phyloP scores from a whole-genome alignment of 2,888 invertebrate genomes.

The Abscondita cerata region DNA sequence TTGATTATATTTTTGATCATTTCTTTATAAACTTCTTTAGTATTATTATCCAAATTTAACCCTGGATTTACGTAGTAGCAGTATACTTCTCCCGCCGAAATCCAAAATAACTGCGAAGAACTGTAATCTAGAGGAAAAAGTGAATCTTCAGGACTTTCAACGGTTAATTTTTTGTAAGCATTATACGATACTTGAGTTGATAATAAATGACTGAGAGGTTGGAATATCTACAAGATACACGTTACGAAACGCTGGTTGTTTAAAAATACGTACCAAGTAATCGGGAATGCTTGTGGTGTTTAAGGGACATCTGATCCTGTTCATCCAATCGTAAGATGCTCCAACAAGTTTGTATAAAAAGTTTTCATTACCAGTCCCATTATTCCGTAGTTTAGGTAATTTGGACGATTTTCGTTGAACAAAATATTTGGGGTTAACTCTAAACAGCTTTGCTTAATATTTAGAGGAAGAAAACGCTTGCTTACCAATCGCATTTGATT shows the following conservation, averaged over 20 bases:
- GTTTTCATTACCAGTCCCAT: constrained; percentile 67
- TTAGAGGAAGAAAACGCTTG: background rate
- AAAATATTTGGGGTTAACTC: constrained; percentile 10
- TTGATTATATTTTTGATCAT: constrained; percentile 8
- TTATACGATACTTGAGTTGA: constrained; percentile 86
- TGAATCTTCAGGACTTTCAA: constrained; percentile 5
- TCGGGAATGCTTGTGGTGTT: background rate
- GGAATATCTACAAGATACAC: constrained; percentile 1
- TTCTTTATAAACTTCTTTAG: background rate
- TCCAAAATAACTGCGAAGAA: constrained; percentile 24
- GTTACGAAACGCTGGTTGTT: background rate
- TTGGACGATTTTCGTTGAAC: constrained; percentile 73
- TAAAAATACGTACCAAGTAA: constrained; percentile 5
- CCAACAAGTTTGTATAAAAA: background rate
- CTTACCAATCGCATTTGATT: constrained; percentile 13
- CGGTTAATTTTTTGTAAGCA: constrained; percentile 76
- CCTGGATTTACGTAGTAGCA: constrained; percentile 6
- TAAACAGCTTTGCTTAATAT: background rate
- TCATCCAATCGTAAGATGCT: background rate
- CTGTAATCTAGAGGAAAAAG: constrained; percentile 4
- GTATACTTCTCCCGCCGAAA: constrained; percentile 12
- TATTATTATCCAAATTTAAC: background rate
- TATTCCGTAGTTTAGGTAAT: constrained; percentile 86
- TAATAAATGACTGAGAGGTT: constrained; percentile 4
- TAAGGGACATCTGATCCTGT: background rate